Evolutionary conservation across 2,113 vertebrate species (phyloP).

Genomic region (Tilapia sparmanii): DNA sequence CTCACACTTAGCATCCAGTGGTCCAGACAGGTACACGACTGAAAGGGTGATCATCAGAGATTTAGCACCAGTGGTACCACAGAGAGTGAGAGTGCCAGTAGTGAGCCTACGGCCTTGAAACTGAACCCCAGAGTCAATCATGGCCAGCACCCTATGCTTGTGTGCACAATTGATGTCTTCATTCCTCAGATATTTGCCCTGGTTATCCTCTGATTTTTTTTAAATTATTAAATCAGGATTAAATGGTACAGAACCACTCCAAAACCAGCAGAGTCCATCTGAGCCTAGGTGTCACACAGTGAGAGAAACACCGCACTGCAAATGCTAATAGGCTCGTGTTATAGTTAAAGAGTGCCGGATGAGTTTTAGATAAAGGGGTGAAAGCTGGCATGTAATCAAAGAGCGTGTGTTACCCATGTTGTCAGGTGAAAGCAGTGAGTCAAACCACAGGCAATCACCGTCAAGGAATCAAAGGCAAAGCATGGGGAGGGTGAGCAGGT

Average conservation of each 20-base stretch:
- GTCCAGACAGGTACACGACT: neutral
- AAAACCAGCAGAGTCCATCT: neutral
- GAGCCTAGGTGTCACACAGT: neutral
- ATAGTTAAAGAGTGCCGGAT: neutral
- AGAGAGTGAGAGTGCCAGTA: neutral
- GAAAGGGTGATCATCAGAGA: neutral
- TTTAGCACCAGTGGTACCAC: conserved; percentile 8
- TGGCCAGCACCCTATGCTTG: neutral
- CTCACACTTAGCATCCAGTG: neutral
- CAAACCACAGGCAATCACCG: neutral
- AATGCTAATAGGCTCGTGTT: neutral
- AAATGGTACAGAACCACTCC: neutral
- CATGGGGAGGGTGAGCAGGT: neutral
- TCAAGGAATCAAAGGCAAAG: neutral
- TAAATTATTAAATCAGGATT: neutral
- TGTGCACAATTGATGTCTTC: neutral
- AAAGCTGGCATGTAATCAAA: neutral
- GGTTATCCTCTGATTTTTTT: neutral
- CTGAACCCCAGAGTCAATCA: conserved; percentile 10
- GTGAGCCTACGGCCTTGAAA: conserved; percentile 1
- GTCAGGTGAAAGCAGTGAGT: neutral
- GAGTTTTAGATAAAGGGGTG: neutral
- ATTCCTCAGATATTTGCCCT: neutral
- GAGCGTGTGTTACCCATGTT: neutral
- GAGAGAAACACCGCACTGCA: neutral